A percentile compares a stretch with the other conserved stretches of the same genome.
Conservation (phyloP, 2,888 invertebrate genomes). For the Agrotis segetum region DNA sequence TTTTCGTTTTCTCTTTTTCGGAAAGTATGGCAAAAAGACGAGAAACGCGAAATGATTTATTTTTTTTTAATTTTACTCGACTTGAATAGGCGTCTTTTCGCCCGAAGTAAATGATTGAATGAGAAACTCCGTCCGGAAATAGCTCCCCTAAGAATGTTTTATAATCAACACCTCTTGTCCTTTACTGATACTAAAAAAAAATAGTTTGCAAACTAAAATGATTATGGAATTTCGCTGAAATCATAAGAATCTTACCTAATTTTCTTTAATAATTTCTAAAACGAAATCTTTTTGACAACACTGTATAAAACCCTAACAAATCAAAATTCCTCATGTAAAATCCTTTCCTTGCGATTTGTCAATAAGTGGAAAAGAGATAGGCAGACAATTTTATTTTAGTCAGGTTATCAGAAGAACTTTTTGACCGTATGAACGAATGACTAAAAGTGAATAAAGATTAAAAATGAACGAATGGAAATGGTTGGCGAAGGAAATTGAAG, state of each 20-base stretch:
- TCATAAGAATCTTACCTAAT: rapidly evolving
- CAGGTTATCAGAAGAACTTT: slow-evolving; percentile 33
- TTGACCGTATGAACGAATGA: slow-evolving; percentile 59
- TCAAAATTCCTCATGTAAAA: background rate
- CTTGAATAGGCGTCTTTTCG: slow-evolving; percentile 42
- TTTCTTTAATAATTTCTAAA: background rate
- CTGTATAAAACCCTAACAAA: slow-evolving; percentile 2
- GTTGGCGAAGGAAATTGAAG: slow-evolving; percentile 75
- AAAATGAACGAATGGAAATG: slow-evolving; percentile 76
- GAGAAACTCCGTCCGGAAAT: slow-evolving; percentile 36
- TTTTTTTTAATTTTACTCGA: slow-evolving; percentile 35
- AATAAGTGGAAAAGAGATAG: slow-evolving; percentile 20
- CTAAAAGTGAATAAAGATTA: slow-evolving; percentile 59
- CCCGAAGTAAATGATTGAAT: slow-evolving; percentile 18
- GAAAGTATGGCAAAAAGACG: slow-evolving; percentile 64
- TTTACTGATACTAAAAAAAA: background rate
- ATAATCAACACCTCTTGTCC: background rate
- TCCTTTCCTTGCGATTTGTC: background rate
- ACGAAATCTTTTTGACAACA: slow-evolving; percentile 37
- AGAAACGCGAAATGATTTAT: slow-evolving; percentile 59
- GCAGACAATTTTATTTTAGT: slow-evolving; percentile 1
- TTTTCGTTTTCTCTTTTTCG: slow-evolving; percentile 65
- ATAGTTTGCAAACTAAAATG: background rate
- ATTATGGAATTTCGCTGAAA: background rate
- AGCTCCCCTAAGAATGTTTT: background rate